A percentile compares a stretch with the other conserved stretches of the same genome.
phyloP scores from a whole-genome alignment of 2,888 invertebrate genomes.

The Volucella inanis region DNA sequence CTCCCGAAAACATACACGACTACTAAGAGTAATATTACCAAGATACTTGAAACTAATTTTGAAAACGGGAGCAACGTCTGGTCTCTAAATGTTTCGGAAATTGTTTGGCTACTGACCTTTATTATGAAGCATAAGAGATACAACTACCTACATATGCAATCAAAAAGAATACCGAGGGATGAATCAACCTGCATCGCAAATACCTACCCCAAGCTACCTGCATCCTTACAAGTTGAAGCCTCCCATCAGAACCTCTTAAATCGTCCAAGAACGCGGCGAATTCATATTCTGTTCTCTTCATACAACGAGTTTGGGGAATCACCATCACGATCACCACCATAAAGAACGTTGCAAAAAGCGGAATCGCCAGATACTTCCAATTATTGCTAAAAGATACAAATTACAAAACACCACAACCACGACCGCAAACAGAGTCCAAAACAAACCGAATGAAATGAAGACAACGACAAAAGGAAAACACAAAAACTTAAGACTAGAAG shows the following conservation, averaged over 20 bases:
- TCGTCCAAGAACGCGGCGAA: slow-evolving; percentile 42
- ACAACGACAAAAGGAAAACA: slow-evolving; percentile 23
- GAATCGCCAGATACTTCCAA: slow-evolving; percentile 30
- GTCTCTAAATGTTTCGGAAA: too few relatives aligned
- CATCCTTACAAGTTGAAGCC: neutral
- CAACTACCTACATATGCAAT: too few relatives aligned
- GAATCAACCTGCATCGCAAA: too few relatives aligned
- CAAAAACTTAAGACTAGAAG: slow-evolving; percentile 32
- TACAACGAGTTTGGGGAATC: slow-evolving; percentile 38
- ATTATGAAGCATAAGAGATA: too few relatives aligned
- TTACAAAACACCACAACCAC: slow-evolving; percentile 50
- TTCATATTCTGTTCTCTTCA: slow-evolving; percentile 6
- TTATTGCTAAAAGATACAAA: slow-evolving; percentile 28
- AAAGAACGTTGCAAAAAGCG: slow-evolving; percentile 7
- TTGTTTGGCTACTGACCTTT: too few relatives aligned
- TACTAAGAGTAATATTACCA: too few relatives aligned
- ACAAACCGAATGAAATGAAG: slow-evolving; percentile 36
- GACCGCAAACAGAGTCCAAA: slow-evolving; percentile 8
- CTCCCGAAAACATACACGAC: too few relatives aligned
- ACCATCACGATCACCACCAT: neutral
- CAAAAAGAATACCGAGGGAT: too few relatives aligned
- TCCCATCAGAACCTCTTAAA: neutral
- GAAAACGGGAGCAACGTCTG: too few relatives aligned
- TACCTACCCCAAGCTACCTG: neutral
- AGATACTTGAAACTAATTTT: too few relatives aligned